Evolutionary conservation across 2,797 vertebrate species (phyloP).

Genomic region (Enteromius thamalakanensis): DNA sequence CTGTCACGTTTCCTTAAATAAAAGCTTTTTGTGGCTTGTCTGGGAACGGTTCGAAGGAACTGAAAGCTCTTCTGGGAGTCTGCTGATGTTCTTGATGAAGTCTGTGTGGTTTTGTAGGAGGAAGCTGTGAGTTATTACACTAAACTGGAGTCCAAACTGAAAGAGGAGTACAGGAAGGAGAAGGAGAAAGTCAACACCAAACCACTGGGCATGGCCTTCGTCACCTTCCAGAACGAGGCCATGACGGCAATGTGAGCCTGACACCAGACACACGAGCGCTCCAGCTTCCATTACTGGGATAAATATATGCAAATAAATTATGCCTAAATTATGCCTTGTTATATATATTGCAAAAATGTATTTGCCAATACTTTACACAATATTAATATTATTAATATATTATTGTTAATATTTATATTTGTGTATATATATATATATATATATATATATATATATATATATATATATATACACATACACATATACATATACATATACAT

Average conservation of each 20-base stretch:
- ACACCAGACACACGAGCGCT: background rate
- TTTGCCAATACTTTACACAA: too few species aligned
- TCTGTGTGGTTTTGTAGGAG: conserved; percentile 76
- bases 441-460: too few species aligned
- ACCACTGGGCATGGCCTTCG: conserved; percentile 95
- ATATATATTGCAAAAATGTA: background rate
- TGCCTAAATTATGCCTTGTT: background rate
- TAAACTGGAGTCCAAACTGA: conserved; percentile 90
- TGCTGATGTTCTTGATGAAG: background rate
- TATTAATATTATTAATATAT: too few species aligned
- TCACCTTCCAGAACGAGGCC: conserved; percentile 96
- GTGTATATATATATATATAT: too few species aligned
- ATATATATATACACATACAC: too few species aligned
- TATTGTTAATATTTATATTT: too few species aligned
- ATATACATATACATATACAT: too few species aligned
- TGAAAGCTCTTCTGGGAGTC: background rate
- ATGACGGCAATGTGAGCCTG: conserved; percentile 90
- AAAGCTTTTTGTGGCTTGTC: background rate
- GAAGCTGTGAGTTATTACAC: conserved; percentile 95
- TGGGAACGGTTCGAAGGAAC: background rate
- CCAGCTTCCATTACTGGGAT: too few species aligned
- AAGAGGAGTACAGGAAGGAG: conserved; percentile 94
- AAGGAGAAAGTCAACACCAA: conserved; percentile 97
- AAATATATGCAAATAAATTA: background rate
- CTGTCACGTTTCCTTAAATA: background rate